These are phyloP conservation scores for Epinephelus moara DNA, from an alignment of 2,113 vertebrate species.

Conservation along the genomic window DNA sequence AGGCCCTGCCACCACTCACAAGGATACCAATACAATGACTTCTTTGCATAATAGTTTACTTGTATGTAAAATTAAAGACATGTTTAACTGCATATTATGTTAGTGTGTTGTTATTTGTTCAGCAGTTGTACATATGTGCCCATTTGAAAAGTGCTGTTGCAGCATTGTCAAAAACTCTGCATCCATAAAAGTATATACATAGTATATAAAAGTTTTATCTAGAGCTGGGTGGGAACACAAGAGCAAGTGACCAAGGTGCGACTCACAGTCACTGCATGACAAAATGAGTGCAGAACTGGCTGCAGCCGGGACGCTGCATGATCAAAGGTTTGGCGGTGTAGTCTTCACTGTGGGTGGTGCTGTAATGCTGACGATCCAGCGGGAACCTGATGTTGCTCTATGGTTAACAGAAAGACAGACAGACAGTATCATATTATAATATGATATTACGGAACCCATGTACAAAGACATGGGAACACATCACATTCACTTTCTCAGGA, in stretches of 20 bases:
- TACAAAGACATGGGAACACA: background rate
- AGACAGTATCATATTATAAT: slow-evolving; percentile 13
- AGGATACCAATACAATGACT: background rate
- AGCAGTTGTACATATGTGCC: background rate
- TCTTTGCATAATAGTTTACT: background rate
- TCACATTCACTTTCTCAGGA: background rate
- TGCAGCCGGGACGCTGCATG: background rate
- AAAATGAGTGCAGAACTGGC: slow-evolving; percentile 10
- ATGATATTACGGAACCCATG: background rate
- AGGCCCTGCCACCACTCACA: background rate
- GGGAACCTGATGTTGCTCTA: slow-evolving; percentile 56
- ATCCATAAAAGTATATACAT: background rate
- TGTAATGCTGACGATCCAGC: slow-evolving; percentile 30
- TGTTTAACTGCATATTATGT: background rate
- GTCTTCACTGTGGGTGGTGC: slow-evolving; percentile 46
- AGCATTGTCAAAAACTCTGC: too few species aligned
- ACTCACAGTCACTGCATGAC: background rate
- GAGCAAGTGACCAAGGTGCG: background rate
- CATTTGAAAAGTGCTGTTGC: background rate
- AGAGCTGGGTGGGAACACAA: background rate
- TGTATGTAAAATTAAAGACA: too few species aligned
- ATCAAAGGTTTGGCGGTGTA: slow-evolving; percentile 33
- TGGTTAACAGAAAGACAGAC: slow-evolving; percentile 34
- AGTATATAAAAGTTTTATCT: background rate
- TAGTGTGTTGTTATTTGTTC: background rate